phyloP scores from a whole-genome alignment of 2,797 vertebrate species.

The Gymnocypris eckloni region DNA sequence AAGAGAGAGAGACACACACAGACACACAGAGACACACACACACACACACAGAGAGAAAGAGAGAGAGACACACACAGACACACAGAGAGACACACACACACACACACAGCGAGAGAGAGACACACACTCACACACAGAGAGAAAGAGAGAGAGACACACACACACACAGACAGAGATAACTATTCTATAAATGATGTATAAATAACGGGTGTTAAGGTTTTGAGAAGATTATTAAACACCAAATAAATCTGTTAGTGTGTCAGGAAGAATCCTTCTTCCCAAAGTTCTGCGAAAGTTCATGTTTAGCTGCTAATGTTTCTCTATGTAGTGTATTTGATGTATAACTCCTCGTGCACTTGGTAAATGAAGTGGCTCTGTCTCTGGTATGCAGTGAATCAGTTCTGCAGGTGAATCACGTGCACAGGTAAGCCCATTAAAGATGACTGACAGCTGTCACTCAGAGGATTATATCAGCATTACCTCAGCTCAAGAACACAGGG shows the following conservation, averaged over 20 bases:
- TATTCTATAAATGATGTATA: no score
- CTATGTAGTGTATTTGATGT: no score
- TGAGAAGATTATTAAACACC: no score
- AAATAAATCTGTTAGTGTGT: no score
- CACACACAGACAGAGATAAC: background rate
- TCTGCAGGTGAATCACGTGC: background rate
- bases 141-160: background rate
- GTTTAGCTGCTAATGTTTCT: no score
- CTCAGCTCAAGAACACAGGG: background rate
- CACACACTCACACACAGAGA: background rate
- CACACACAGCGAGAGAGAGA: no score
- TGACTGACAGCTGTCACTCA: constrained; percentile 24
- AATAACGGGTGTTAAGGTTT: no score
- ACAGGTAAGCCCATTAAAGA: background rate
- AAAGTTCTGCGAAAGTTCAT: no score
- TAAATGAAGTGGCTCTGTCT: no score
- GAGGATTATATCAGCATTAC: background rate
- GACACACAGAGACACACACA: background rate
- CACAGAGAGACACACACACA: background rate
- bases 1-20: no score
- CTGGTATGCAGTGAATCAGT: background rate
- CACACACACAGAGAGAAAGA: no score
- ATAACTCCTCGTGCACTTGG: background rate
- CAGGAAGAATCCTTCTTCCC: no score
- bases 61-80: background rate